These are phyloP conservation scores for Tragelaphus imberbis DNA, from an alignment of 2,113 vertebrate genomes.

Conservation along the genomic window DNA sequence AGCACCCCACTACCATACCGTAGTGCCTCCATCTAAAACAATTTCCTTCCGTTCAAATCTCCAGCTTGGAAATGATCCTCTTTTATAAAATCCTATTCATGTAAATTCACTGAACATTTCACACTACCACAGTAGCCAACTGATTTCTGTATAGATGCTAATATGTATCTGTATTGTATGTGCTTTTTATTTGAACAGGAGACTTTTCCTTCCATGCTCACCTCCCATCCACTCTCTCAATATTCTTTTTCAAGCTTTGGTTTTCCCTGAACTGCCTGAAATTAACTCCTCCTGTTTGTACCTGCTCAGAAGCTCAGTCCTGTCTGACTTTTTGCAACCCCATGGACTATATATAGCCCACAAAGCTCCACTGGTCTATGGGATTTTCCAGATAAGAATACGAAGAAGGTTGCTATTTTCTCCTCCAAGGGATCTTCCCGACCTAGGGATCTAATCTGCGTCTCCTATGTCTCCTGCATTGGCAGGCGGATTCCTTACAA, in stretches of 20 bases:
- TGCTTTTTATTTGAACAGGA: background rate
- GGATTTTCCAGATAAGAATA: background rate
- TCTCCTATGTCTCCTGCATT: background rate
- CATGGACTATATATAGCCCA: background rate
- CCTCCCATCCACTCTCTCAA: background rate
- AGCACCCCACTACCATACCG: background rate
- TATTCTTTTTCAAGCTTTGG: background rate
- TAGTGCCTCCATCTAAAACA: background rate
- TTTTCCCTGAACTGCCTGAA: background rate
- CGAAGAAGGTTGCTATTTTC: background rate
- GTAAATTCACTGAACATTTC: background rate
- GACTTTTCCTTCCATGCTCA: background rate
- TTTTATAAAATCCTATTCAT: constrained; percentile 2
- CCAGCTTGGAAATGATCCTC: background rate
- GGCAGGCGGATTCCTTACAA: background rate
- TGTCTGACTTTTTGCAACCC: background rate
- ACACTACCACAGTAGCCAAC: background rate
- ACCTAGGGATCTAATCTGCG: background rate
- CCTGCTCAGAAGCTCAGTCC: background rate
- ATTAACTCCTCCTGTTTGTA: background rate
- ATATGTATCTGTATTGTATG: background rate
- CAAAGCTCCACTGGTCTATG: background rate
- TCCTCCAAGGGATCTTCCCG: background rate
- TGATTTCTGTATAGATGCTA: background rate
- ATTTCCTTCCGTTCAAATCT: background rate